These are phyloP conservation scores for Hexactinellida sp. DNA, from an alignment of 37 sponge, comb jelly and placozoan species.

Conservation along the genomic window DNA sequence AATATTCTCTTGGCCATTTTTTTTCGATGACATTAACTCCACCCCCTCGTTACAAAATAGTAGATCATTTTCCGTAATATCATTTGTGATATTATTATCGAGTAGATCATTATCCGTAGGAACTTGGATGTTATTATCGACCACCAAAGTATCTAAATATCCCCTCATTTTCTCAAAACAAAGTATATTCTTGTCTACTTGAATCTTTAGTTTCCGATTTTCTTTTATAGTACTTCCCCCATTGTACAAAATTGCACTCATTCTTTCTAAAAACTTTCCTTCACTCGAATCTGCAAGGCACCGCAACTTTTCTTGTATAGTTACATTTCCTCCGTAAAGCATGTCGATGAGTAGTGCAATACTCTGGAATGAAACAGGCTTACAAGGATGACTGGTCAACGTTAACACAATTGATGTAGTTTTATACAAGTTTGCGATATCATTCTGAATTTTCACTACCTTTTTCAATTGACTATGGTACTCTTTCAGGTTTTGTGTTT, in stretches of 20 bases:
- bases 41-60: no score
- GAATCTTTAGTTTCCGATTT: background rate
- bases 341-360: background rate
- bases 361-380: background rate
- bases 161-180: background rate
- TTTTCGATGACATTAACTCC: no score
- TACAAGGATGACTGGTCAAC: background rate
- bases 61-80: no score
- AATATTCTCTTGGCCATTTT: no score
- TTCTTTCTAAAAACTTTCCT: constrained; percentile 15
- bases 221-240: background rate
- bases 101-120: no score
- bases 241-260: constrained; percentile 14
- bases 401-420: background rate
- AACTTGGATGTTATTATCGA: background rate
- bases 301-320: background rate
- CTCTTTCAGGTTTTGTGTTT: constrained; percentile 11
- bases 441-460: background rate
- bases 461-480: constrained; percentile 16
- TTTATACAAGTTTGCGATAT: background rate
- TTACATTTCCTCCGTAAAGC: background rate
- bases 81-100: no score
- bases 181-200: background rate
- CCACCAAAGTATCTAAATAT: background rate
- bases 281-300: background rate